Conservation (phyloP, 64 coral and sea anemone species). For the Stylophora pistillata region DNA sequence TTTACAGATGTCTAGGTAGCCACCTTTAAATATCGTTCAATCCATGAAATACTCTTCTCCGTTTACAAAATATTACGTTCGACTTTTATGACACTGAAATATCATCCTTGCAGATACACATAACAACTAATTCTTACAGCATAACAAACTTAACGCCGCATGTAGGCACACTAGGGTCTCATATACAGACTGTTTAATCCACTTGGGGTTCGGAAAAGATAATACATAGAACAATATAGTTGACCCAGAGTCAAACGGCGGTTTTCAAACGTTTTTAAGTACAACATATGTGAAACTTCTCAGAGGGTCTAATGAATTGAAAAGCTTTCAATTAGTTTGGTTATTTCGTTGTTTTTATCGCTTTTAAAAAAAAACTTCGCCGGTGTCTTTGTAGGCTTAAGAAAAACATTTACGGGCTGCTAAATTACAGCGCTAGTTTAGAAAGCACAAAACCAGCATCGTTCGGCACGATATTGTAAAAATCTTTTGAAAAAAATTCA, state of each 20-base stretch:
- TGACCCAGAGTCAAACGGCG: neutral
- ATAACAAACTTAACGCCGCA: neutral
- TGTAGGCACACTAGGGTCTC: neutral
- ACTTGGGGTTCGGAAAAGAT: neutral
- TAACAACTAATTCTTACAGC: too few relatives aligned
- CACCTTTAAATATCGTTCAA: too few relatives aligned
- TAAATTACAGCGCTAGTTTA: neutral
- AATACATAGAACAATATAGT: neutral
- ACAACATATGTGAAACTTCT: neutral
- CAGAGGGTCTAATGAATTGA: neutral
- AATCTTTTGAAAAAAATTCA: neutral
- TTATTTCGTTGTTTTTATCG: neutral
- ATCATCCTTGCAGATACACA: too few relatives aligned
- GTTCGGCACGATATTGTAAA: neutral
- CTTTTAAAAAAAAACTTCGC: neutral
- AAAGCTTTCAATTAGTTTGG: slow-evolving; percentile 2
- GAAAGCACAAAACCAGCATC: neutral
- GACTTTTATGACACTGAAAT: too few relatives aligned
- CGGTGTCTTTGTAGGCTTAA: slow-evolving; percentile 24
- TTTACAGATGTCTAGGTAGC: too few relatives aligned
- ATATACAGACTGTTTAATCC: neutral
- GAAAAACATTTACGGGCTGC: neutral
- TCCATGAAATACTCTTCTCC: too few relatives aligned
- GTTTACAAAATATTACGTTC: too few relatives aligned
- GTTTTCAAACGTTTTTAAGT: neutral